Evolutionary conservation across 2,888 invertebrate genomes (phyloP).

Genomic region (Cepaea hortensis): DNA sequence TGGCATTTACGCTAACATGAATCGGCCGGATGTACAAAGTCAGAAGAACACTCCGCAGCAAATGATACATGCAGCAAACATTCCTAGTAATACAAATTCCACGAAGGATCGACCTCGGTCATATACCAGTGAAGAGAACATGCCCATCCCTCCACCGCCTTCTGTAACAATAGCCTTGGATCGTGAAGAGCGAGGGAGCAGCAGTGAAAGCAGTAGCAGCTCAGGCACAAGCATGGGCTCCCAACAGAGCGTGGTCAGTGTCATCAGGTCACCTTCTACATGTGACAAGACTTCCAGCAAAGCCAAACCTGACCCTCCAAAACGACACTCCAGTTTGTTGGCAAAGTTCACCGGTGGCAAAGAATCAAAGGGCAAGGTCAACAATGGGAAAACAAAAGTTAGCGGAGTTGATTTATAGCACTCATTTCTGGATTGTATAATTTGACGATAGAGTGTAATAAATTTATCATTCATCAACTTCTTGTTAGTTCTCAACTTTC

Average conservation of each 20-base stretch:
- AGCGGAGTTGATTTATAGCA: constrained; percentile 41
- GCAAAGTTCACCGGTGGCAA: constrained; percentile 48
- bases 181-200: constrained; percentile 54
- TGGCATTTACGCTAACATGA: constrained; percentile 63
- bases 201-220: constrained; percentile 61
- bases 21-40: constrained; percentile 60
- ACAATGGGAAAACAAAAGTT: constrained; percentile 36
- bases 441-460: background rate
- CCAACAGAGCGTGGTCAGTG: constrained; percentile 58
- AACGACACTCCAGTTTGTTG: constrained; percentile 64
- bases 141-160: constrained; percentile 41
- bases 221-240: constrained; percentile 63
- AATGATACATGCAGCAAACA: constrained; percentile 43
- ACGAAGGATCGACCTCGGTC: background rate
- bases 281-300: constrained; percentile 50
- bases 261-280: constrained; percentile 51
- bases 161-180: constrained; percentile 11
- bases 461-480: background rate
- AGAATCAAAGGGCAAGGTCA: constrained; percentile 15
- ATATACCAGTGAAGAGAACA: background rate
- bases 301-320: constrained; percentile 65
- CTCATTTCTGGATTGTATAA: background rate
- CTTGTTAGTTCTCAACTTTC: background rate
- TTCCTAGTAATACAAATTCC: background rate
- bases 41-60: constrained; percentile 55